Conservation (phyloP, 2,888 invertebrate species). For the Geophilus truncorum region DNA sequence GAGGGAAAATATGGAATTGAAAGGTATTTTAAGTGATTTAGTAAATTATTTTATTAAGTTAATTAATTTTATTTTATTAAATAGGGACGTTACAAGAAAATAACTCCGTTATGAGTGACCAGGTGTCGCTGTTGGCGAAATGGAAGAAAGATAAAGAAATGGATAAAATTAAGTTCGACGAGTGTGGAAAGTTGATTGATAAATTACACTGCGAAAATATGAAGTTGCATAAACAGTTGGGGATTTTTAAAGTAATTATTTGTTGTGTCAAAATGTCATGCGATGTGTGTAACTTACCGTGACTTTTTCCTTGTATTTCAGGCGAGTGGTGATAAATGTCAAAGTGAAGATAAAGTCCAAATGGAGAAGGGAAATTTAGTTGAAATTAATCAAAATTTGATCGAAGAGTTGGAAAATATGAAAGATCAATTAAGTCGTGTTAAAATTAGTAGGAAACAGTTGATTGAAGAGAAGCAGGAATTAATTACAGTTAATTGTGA, state of each 20-base stretch:
- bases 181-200: slow-evolving; percentile 58
- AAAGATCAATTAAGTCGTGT: not conserved
- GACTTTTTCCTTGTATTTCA: no score
- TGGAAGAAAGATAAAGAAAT: slow-evolving; percentile 62
- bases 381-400: not conserved
- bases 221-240: not conserved
- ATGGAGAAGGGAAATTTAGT: not conserved
- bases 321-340: no score
- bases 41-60: not conserved
- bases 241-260: not conserved
- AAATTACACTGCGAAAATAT: slow-evolving; percentile 40
- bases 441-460: not conserved
- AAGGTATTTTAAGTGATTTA: not conserved
- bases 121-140: slow-evolving; percentile 58
- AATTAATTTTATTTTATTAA: not conserved
- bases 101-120: slow-evolving; percentile 63
- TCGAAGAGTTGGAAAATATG: not conserved
- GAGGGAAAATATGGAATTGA: not conserved
- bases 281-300: no score
- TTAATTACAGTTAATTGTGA: not conserved
- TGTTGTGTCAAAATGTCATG: not conserved
- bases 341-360: not conserved
- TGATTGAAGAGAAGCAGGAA: not conserved
- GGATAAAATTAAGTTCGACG: slow-evolving; percentile 63
- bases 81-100: slow-evolving; percentile 60